phyloP scores from a whole-genome alignment of 2,888 invertebrate genomes.

The Exocentrus adspersus region DNA sequence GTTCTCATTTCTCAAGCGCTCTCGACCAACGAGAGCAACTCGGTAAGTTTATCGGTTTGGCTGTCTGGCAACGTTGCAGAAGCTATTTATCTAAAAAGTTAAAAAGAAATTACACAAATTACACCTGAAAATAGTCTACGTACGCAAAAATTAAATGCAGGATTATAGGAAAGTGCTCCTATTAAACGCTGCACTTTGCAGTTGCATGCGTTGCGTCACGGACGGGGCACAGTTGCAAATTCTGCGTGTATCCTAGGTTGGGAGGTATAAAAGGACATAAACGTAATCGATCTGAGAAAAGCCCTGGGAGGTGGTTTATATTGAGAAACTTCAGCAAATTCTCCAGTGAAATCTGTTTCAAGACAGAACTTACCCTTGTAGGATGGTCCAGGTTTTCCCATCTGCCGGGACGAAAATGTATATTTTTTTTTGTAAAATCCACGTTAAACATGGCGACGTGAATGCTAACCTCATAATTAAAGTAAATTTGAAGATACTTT shows the following conservation, averaged over 20 bases:
- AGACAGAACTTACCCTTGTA: slow-evolving; percentile 10
- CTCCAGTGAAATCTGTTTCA: slow-evolving; percentile 16
- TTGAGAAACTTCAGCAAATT: slow-evolving; percentile 31
- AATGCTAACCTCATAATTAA: slow-evolving; percentile 59
- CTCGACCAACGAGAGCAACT: slow-evolving; percentile 16
- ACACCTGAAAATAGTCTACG: slow-evolving; percentile 30
- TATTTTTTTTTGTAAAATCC: slow-evolving; percentile 58
- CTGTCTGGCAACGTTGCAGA: slow-evolving; percentile 41
- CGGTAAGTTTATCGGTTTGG: slow-evolving; percentile 25
- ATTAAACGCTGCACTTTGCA: slow-evolving; percentile 18
- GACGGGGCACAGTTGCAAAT: slow-evolving; percentile 34
- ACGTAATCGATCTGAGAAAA: slow-evolving; percentile 55
- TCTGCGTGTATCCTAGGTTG: slow-evolving; percentile 37
- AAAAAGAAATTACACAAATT: slow-evolving; percentile 28
- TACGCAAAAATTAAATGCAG: slow-evolving; percentile 28
- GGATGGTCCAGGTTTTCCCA: slow-evolving; percentile 2
- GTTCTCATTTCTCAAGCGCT: slow-evolving; percentile 18
- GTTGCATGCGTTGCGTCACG: slow-evolving; percentile 27
- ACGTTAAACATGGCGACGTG: slow-evolving; percentile 65
- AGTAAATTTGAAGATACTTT: slow-evolving; percentile 42
- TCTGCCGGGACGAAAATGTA: slow-evolving; percentile 17
- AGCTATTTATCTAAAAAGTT: slow-evolving; percentile 34
- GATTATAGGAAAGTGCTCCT: slow-evolving; percentile 10
- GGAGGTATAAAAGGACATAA: slow-evolving; percentile 52
- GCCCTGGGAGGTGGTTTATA: slow-evolving; percentile 46